Base-by-base conservation (phyloP, 2,888 invertebrate species). In the Thera britannica region DNA sequence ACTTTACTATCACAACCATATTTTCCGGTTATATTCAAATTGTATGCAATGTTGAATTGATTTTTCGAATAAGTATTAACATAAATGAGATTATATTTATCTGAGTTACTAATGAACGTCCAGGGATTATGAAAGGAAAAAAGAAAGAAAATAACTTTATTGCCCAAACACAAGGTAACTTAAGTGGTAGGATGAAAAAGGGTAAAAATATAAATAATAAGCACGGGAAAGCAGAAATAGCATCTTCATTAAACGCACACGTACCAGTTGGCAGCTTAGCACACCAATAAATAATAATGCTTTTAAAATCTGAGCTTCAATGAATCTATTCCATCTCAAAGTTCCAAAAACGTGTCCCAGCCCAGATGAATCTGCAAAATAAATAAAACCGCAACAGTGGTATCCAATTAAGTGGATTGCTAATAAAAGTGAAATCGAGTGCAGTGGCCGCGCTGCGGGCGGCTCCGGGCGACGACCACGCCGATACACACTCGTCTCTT, bases 371-470 rank as follows among this genome's bases (percentile, higher is more conserved):
- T 92, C 90, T 89, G 87, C 87, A 86, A 88, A 90, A 90, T 87
- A 87, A 90, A 90, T 91, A 87, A 90, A 90, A 88, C 90, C 87
- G 87, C 91, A 88, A 88, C 90, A 89, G 89, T 87, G 90, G 90
- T 89, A 91, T 90, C 90, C 92, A 93, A 93, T 93, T 93, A 93
- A 90, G 92, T 90, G 88, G 90, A 91, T 91, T 92, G 92, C 91
- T 93, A 92, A 93, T 92, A 93, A 93, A 93, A 93, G 93, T 93
- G 93, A 93, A 93, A 93, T 93, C 93, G 93, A 85, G 93, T 92
- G 92, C 93, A 92, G 90, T 91, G 93, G 90, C 93, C 93, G 92
- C 88, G 71, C 59, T 60, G 58, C 58, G 67, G 62, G 69, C 68
- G 70, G 67, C 67, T 55, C 64, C 75, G 70, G 70, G 70, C 73